Evolutionary conservation across 92 coral and sea anemone genomes (phyloP).

Genomic region (Zoanthus sociatus): DNA sequence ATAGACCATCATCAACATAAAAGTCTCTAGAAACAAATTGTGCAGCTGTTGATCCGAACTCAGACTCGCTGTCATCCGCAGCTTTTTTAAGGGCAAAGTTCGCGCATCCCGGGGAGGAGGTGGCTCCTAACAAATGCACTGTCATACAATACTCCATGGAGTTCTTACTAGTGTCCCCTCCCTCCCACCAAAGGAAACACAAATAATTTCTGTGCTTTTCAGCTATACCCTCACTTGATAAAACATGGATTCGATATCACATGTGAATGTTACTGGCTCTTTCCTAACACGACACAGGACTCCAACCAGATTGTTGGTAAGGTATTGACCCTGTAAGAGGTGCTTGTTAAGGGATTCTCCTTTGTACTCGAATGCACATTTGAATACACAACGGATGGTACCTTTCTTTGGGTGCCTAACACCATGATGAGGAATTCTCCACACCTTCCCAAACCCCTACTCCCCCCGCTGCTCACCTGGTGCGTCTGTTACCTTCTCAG

Average conservation of each 20-base stretch:
- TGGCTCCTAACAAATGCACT: no score
- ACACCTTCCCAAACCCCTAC: slow-evolving; percentile 16
- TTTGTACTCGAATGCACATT: slow-evolving; percentile 24
- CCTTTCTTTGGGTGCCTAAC: slow-evolving; percentile 44
- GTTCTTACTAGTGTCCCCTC: no score
- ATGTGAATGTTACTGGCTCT: slow-evolving; percentile 35
- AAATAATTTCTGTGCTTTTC: no score
- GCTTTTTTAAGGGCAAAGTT: no score
- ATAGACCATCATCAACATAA: no score
- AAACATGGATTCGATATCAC: slow-evolving; percentile 34
- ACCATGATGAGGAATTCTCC: slow-evolving; percentile 50
- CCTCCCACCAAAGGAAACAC: no score
- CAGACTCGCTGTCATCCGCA: no score
- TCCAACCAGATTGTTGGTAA: slow-evolving; percentile 38
- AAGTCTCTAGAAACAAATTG: no score
- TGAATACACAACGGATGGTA: slow-evolving; percentile 27
- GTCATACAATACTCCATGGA: no score
- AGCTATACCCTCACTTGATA: no score
- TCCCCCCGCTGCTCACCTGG: slow-evolving; percentile 32
- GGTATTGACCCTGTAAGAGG: slow-evolving; percentile 43
- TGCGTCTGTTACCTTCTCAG: slow-evolving; percentile 32
- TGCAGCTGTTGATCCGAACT: no score
- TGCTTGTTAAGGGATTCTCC: slow-evolving; percentile 24
- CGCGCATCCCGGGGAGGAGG: no score
- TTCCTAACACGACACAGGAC: slow-evolving; percentile 34